Conservation (phyloP, 2,888 invertebrate genomes). For the Tinea pellionella region DNA sequence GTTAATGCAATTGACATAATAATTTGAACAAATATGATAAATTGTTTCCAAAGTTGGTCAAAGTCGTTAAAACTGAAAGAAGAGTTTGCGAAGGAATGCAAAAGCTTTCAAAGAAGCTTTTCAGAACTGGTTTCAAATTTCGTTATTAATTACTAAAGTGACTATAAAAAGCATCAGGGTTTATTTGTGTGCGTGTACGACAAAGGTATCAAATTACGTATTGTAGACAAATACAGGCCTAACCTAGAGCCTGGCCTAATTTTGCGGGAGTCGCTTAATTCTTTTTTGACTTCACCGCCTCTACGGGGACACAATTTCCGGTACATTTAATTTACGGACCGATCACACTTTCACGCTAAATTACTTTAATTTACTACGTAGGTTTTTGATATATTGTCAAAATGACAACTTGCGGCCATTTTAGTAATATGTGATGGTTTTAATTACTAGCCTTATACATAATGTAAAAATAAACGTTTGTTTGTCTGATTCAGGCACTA, state of each 20-base stretch:
- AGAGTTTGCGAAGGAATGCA: not conserved
- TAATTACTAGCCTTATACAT: too few relatives aligned
- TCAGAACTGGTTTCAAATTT: constrained; percentile 4
- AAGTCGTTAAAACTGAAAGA: not conserved
- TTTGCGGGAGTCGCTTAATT: constrained; percentile 12
- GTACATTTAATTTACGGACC: constrained; percentile 14
- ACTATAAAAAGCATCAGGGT: not conserved
- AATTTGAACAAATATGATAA: not conserved
- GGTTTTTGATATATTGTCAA: not conserved
- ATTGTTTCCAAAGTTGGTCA: not conserved
- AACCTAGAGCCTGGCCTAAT: not conserved
- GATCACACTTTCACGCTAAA: constrained; percentile 13
- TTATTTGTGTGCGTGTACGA: not conserved
- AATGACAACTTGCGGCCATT: not conserved
- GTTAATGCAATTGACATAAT: not conserved
- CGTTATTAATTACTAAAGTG: constrained; percentile 9
- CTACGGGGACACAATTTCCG: constrained; percentile 16
- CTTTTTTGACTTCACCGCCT: constrained; percentile 14
- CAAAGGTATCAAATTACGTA: constrained; percentile 11
- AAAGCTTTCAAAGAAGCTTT: constrained; percentile 8
- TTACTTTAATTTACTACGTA: constrained; percentile 9
- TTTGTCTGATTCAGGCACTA: too few relatives aligned
- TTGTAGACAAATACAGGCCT: constrained; percentile 5
- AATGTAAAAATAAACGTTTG: too few relatives aligned
- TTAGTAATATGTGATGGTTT: not conserved